phyloP scores from a whole-genome alignment of 37 sponge, comb jelly and placozoan species.

The Lycopodina hypogea region DNA sequence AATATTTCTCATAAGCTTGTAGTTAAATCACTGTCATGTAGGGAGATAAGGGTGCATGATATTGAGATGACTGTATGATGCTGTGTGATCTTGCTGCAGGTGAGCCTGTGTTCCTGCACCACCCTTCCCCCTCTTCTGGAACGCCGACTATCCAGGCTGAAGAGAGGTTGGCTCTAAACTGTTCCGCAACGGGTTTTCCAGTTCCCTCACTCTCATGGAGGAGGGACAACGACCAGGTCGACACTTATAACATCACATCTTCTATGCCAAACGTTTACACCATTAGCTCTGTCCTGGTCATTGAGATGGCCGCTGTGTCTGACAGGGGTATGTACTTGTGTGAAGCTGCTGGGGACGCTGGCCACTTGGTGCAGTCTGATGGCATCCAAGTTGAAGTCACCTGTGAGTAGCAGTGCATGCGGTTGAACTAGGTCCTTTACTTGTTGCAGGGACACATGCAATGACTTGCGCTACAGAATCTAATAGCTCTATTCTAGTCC shows the following conservation, averaged over 20 bases:
- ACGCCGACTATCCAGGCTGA: too few relatives aligned
- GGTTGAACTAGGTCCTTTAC: too few relatives aligned
- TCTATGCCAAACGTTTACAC: neutral
- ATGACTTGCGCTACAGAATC: too few relatives aligned
- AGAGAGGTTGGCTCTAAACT: conserved; percentile 1
- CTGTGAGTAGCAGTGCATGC: too few relatives aligned
- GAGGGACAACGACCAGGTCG: neutral
- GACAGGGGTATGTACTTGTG: neutral
- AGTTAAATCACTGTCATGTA: neutral
- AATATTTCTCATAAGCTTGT: too few relatives aligned
- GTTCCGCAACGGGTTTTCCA: conserved; percentile 17
- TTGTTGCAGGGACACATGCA: too few relatives aligned
- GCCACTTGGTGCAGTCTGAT: neutral
- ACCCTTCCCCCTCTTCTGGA: too few relatives aligned
- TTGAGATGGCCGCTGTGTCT: neutral
- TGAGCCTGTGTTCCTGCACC: neutral
- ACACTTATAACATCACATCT: neutral
- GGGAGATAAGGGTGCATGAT: neutral
- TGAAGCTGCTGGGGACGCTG: neutral
- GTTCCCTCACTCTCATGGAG: neutral
- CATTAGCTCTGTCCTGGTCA: neutral
- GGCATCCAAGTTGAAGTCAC: neutral
- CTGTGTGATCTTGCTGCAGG: neutral
- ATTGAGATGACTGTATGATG: too few relatives aligned
- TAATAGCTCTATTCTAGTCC: too few relatives aligned